These are phyloP conservation scores for Drosophila ficusphila DNA, from an alignment of 1,140 invertebrate genomes.

Conservation along the genomic window DNA sequence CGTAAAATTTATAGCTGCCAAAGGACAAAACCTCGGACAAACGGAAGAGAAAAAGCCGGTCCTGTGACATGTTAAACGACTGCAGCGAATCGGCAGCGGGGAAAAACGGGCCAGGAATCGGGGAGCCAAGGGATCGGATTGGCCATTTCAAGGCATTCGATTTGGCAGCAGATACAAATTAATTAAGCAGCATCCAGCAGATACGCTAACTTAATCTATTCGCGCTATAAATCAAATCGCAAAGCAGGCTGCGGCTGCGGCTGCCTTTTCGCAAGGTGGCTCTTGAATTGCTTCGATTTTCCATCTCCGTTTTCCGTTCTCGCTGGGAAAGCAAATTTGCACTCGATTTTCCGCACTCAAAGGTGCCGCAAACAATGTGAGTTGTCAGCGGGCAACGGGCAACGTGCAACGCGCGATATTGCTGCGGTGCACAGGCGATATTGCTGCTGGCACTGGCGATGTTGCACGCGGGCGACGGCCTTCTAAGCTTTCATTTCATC, in stretches of 20 bases:
- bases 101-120: not conserved
- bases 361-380: slow-evolving; percentile 68
- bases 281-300: not conserved
- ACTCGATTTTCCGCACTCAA: slow-evolving; percentile 40
- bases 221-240: slow-evolving; percentile 75
- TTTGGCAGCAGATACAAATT: slow-evolving; percentile 79
- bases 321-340: not conserved
- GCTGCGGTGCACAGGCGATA: not conserved
- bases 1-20: slow-evolving; percentile 75
- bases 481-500: not conserved
- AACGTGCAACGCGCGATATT: slow-evolving; percentile 11
- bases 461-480: slow-evolving; percentile 1
- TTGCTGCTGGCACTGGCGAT: not conserved
- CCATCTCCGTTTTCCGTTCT: not conserved
- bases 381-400: slow-evolving; percentile 50
- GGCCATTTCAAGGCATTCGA: slow-evolving; percentile 60
- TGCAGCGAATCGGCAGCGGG: slow-evolving; percentile 49
- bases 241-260: slow-evolving; percentile 32
- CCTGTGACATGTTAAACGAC: slow-evolving; percentile 79
- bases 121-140: not conserved
- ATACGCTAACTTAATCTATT: slow-evolving; percentile 80
- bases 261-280: slow-evolving; percentile 6
- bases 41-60: slow-evolving; percentile 62
- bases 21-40: slow-evolving; percentile 74
- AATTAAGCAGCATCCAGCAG: slow-evolving; percentile 79